A percentile compares a stretch with the other conserved stretches of the same genome.
Conservation (phyloP, 2,888 invertebrate species). For the Agrochola litura region DNA sequence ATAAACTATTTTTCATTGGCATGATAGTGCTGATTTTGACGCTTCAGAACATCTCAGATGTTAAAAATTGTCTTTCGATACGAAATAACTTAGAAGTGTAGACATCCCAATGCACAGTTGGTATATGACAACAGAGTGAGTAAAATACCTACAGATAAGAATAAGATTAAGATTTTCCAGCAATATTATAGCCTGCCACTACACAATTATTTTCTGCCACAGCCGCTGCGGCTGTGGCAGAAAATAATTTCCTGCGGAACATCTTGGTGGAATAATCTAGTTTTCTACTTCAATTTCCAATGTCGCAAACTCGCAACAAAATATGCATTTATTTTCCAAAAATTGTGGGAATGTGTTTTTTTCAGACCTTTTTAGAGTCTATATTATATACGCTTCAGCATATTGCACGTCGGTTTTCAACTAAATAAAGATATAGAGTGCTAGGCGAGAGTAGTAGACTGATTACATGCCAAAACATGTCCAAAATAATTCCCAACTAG, state of each 20-base stretch:
- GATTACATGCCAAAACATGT: background rate
- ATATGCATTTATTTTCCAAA: background rate
- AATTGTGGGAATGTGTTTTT: background rate
- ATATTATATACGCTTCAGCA: background rate
- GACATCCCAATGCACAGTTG: background rate
- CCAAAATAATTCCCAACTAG: background rate
- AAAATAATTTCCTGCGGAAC: conserved; percentile 11
- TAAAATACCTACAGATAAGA: too few species aligned
- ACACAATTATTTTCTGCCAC: too few species aligned
- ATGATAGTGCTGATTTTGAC: background rate
- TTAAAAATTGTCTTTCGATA: background rate
- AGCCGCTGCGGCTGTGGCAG: background rate
- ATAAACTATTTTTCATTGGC: background rate
- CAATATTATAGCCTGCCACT: too few species aligned
- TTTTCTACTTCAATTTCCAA: background rate
- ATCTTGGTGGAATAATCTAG: background rate
- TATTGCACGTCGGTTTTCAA: background rate
- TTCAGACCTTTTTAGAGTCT: background rate
- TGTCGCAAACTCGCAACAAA: background rate
- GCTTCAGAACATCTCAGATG: background rate
- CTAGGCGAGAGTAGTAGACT: too few species aligned
- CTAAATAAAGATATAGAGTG: background rate
- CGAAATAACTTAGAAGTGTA: background rate
- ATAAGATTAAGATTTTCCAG: background rate
- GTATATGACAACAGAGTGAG: background rate